Evolutionary conservation across 1,140 invertebrate species (phyloP).

Genomic region (Maconellicoccus hirsutus): DNA sequence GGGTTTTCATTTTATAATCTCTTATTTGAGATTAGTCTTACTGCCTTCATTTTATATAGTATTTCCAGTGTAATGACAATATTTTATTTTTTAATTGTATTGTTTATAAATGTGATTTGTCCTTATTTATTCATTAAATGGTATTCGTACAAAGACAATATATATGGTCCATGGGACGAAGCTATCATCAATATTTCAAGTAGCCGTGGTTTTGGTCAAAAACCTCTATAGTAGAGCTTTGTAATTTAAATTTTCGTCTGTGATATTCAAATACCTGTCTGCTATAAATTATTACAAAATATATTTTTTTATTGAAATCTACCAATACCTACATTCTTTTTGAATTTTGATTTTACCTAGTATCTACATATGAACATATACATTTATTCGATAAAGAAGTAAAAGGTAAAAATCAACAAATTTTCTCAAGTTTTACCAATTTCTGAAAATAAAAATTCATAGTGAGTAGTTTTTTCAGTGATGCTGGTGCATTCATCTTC

Average conservation of each 20-base stretch:
- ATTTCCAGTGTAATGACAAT: conserved; percentile 45
- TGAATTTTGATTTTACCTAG: too few relatives aligned
- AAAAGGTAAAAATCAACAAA: too few relatives aligned
- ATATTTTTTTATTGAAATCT: too few relatives aligned
- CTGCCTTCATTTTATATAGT: conserved; percentile 41
- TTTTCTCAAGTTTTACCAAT: too few relatives aligned
- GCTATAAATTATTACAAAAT: too few relatives aligned
- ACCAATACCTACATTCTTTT: too few relatives aligned
- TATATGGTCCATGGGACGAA: conserved; percentile 93
- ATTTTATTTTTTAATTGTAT: conserved; percentile 47
- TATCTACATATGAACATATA: too few relatives aligned
- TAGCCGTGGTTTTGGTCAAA: not conserved
- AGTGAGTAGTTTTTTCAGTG: too few relatives aligned
- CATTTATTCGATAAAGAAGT: too few relatives aligned
- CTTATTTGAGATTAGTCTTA: conserved; percentile 36
- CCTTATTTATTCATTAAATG: conserved; percentile 66
- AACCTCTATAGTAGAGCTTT: not conserved
- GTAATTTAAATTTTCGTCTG: not conserved
- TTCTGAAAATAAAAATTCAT: too few relatives aligned
- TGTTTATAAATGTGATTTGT: conserved; percentile 59
- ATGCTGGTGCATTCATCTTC: too few relatives aligned
- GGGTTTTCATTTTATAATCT: conserved; percentile 36
- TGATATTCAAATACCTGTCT: not conserved
- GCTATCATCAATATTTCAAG: conserved; percentile 43
- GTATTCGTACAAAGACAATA: conserved; percentile 82